Conservation (phyloP, 2,113 vertebrate species). For the Ptilorrhoa leucosticta region DNA sequence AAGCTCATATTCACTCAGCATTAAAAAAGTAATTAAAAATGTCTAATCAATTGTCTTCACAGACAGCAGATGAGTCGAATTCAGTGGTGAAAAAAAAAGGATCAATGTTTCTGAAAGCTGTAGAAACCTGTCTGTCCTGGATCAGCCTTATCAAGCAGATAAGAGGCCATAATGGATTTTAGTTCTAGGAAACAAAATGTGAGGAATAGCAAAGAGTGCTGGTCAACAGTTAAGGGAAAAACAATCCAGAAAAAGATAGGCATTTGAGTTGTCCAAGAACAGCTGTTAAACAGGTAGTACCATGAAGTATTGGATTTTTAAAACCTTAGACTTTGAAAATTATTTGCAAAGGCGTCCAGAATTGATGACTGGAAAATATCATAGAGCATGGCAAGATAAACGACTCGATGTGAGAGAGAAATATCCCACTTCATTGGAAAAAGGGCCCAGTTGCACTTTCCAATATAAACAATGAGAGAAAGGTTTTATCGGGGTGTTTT, state of each 20-base stretch:
- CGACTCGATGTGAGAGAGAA: neutral
- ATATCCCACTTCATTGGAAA: neutral
- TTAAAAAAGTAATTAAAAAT: neutral
- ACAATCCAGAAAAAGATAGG: neutral
- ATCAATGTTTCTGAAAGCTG: conserved; percentile 1
- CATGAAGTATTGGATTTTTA: neutral
- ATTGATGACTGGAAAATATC: neutral
- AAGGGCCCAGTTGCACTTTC: neutral
- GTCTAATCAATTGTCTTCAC: neutral
- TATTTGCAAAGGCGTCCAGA: neutral
- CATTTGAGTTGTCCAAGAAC: neutral
- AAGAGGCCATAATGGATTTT: neutral
- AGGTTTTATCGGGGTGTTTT: neutral
- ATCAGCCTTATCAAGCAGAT: neutral
- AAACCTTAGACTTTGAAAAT: neutral
- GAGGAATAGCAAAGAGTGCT: neutral
- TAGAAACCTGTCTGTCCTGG: neutral
- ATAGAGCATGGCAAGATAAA: neutral
- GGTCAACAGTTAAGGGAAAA: neutral
- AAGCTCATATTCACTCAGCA: neutral
- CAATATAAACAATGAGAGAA: neutral
- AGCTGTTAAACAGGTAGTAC: neutral
- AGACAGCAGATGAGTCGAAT: neutral
- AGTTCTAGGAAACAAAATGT: neutral
- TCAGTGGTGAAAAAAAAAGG: neutral